phyloP scores from a whole-genome alignment of 2,888 invertebrate genomes.

The Ashinkailepas kermadecensis region DNA sequence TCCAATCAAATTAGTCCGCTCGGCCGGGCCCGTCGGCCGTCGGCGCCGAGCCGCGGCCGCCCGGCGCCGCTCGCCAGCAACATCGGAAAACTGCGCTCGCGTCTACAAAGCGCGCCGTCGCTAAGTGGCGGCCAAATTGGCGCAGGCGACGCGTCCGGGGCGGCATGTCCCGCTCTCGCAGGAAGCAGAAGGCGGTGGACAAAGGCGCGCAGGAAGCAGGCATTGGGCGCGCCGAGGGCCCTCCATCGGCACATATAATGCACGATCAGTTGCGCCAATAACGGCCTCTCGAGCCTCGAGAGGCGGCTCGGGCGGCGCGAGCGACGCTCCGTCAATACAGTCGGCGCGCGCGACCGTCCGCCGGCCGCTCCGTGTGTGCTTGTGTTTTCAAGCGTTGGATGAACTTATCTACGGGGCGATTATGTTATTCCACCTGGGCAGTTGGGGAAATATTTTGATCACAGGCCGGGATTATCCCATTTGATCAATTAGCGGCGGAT shows the following conservation, averaged over 20 bases:
- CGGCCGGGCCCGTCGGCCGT: too few relatives aligned
- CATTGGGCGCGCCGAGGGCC: conserved; percentile 10
- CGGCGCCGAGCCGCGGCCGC: too few relatives aligned
- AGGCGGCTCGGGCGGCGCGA: not conserved
- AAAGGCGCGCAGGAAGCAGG: conserved; percentile 14
- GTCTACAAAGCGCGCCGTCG: not conserved
- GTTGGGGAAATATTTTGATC: conserved; percentile 22
- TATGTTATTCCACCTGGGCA: conserved; percentile 23
- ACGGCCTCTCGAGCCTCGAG: not conserved
- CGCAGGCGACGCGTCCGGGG: not conserved
- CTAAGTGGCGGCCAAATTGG: conserved; percentile 13
- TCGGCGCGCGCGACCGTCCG: not conserved
- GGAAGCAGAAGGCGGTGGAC: not conserved
- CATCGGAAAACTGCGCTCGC: too few relatives aligned
- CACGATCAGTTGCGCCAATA: conserved; percentile 23
- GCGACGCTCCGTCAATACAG: not conserved
- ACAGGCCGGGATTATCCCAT: conserved; percentile 22
- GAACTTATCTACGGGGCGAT: not conserved
- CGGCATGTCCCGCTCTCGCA: not conserved
- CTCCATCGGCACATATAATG: conserved; percentile 6
- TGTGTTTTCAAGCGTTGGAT: conserved; percentile 20
- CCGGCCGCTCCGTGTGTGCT: not conserved
- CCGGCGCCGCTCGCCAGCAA: too few relatives aligned
- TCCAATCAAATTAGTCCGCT: too few relatives aligned
- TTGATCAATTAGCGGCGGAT: conserved; percentile 10